Evolutionary conservation across 2,113 vertebrate species (phyloP), one percentile per base, ranked within the genome.

Genomic region (Cebidichthys violaceus): DNA sequence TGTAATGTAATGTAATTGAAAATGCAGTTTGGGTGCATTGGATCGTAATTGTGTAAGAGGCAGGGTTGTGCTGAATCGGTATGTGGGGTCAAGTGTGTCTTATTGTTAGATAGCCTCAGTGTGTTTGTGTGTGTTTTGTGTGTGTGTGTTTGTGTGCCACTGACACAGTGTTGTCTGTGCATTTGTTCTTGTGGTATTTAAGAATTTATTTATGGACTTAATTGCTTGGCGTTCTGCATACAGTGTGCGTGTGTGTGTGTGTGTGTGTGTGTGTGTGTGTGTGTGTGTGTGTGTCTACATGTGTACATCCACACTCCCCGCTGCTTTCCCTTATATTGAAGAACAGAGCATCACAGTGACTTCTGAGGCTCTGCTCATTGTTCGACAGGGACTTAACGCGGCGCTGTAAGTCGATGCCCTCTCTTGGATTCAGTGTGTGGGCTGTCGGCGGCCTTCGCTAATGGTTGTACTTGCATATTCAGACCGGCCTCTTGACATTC

Each of bases 401-500:
- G 65, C 14, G 37, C 55, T 33, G 57, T 43, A 50, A 71, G 83
- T 81, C 81, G 73, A 9, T 50, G 33, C 50, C 66, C 73, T 83
- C 84, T 71, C 47, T 60, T 24, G 29, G 47, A 72, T 67, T 73
- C 27, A 31, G 45, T 45, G 73, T 74, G 85, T 88, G 88, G 85
- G 86, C 62, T 31, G 72, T 68, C 15, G 1, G 41, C 68, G 0
- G n/a, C 55, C 55, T 22, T 24, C n/a, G 61, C 82, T 84, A 79
- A 91, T 82, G 77, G 70, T 9, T 33, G 74, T n/a, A 67, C 37
- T 82, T 77, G n/a, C 67, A 65, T 52, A 64, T 81, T 84, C 77
- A 72, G 68, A 61, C 29, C 13, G 3, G 74, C 68, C 84, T 83
- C 86, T 87, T 88, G 79, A 91, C 89, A 85, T 68, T 72, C 75